Evolutionary conservation across 2,888 invertebrate species (phyloP).

Genomic region (Meiosimyza decipiens): DNA sequence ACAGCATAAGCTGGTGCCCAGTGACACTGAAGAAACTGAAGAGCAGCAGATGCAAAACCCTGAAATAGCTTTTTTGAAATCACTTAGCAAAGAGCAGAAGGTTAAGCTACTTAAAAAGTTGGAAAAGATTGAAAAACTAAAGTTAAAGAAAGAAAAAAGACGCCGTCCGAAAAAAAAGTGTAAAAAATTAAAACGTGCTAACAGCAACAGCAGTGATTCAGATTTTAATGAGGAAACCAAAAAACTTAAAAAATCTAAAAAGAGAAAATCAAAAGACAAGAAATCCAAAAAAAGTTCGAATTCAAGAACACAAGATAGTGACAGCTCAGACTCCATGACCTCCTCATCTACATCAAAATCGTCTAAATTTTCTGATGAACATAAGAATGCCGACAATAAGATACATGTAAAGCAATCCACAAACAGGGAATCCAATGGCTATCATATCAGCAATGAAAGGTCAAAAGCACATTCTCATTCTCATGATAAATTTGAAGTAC

Average conservation of each 20-base stretch:
- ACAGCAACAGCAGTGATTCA: conserved; percentile 23
- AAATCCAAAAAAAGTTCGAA: conserved; percentile 35
- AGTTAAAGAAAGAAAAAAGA: conserved; percentile 56
- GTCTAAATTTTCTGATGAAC: not conserved
- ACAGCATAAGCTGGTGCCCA: conserved; percentile 72
- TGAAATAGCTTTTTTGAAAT: conserved; percentile 85
- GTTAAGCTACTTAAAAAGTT: conserved; percentile 86
- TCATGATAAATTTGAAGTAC: conserved; percentile 1
- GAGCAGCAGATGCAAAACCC: conserved; percentile 66
- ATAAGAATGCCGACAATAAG: not conserved
- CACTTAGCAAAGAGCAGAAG: conserved; percentile 88
- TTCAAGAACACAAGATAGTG: not conserved
- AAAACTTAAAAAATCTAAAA: conserved; percentile 31
- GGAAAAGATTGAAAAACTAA: conserved; percentile 73
- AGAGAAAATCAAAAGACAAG: conserved; percentile 28
- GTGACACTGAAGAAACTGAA: conserved; percentile 66
- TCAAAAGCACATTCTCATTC: conserved; percentile 25
- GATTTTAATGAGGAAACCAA: conserved; percentile 33
- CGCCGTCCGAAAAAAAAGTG: conserved; percentile 44
- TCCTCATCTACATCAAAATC: conserved; percentile 6
- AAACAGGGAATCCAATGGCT: not conserved
- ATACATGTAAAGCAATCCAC: conserved; percentile 18
- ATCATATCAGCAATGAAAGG: not conserved
- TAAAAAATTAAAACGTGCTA: conserved; percentile 25
- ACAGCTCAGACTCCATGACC: not conserved